A percentile compares a stretch with the other conserved stretches of the same genome.
These are phyloP conservation scores for Valencia hispanica DNA, from an alignment of 2,797 vertebrate genomes.

Conservation along the genomic window DNA sequence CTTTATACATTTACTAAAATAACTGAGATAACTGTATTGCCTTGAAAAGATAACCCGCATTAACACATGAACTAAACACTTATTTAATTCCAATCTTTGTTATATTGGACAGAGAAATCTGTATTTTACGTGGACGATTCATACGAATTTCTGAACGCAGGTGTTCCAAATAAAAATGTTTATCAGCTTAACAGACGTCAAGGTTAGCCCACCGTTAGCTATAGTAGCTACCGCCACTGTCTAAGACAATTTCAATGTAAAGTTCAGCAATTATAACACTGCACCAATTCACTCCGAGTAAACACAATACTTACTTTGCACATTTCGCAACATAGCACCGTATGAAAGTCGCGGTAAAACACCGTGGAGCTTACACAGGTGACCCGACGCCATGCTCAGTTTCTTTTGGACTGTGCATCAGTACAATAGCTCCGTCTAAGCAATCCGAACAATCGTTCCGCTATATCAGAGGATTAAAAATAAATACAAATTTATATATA, in stretches of 20 bases:
- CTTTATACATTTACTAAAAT: neutral
- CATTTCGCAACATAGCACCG: neutral
- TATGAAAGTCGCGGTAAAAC: slow-evolving; percentile 26
- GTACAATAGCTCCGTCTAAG: slow-evolving; percentile 35
- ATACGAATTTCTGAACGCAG: neutral
- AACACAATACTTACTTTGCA: slow-evolving; percentile 54
- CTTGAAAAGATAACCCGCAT: neutral
- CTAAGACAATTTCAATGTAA: neutral
- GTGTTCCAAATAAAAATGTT: neutral
- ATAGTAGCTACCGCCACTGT: neutral
- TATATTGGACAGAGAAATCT: neutral
- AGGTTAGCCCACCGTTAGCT: slow-evolving; percentile 59
- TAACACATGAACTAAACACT: neutral
- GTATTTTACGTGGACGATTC: neutral
- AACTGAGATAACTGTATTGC: neutral
- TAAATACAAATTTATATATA: too few relatives aligned
- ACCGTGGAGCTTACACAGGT: slow-evolving; percentile 49
- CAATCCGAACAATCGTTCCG: slow-evolving; percentile 40
- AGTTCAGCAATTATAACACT: neutral
- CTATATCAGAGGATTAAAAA: neutral
- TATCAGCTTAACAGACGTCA: slow-evolving; percentile 23
- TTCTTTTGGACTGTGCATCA: slow-evolving; percentile 17
- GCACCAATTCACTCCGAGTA: neutral
- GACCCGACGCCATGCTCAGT: slow-evolving; percentile 72
- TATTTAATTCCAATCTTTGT: neutral